These are phyloP conservation scores for Eupeodes luniger DNA, from an alignment of 2,888 invertebrate species.

Conservation along the genomic window DNA sequence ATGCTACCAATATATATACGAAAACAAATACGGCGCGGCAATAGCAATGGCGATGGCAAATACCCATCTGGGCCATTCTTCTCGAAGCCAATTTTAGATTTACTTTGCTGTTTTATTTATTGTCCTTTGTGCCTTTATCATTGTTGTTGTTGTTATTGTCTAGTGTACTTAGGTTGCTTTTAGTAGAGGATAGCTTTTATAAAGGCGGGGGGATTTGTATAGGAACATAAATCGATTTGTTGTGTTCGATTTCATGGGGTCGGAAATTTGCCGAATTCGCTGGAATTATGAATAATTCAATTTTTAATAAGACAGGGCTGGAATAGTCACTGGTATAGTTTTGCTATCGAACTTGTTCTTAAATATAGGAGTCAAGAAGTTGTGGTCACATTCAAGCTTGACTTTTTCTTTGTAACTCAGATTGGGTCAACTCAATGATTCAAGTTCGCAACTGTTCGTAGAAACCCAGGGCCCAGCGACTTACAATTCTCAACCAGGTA, in stretches of 20 bases:
- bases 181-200: slow-evolving; percentile 8
- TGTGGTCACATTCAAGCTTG: too few relatives aligned
- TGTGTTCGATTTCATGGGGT: slow-evolving; percentile 60
- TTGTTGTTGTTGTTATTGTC: not conserved
- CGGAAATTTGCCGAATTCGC: not conserved
- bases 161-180: not conserved
- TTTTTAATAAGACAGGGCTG: not conserved
- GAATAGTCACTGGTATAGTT: not conserved
- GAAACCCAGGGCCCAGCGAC: too few relatives aligned
- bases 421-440: too few relatives aligned
- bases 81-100: slow-evolving; percentile 68
- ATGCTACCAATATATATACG: slow-evolving; percentile 2
- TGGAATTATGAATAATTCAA: slow-evolving; percentile 68
- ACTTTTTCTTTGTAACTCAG: too few relatives aligned
- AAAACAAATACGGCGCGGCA: slow-evolving; percentile 35
- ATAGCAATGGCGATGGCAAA: not conserved
- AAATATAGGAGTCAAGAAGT: too few relatives aligned
- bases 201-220: not conserved
- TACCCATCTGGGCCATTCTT: slow-evolving; percentile 60
- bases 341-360: too few relatives aligned
- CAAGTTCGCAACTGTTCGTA: too few relatives aligned
- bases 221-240: slow-evolving; percentile 44
- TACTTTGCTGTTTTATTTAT: slow-evolving; percentile 63
- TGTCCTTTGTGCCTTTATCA: slow-evolving; percentile 28
- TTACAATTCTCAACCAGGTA: too few relatives aligned